phyloP scores from a whole-genome alignment of 2,797 vertebrate genomes.

The Perdix hodgsoniae region DNA sequence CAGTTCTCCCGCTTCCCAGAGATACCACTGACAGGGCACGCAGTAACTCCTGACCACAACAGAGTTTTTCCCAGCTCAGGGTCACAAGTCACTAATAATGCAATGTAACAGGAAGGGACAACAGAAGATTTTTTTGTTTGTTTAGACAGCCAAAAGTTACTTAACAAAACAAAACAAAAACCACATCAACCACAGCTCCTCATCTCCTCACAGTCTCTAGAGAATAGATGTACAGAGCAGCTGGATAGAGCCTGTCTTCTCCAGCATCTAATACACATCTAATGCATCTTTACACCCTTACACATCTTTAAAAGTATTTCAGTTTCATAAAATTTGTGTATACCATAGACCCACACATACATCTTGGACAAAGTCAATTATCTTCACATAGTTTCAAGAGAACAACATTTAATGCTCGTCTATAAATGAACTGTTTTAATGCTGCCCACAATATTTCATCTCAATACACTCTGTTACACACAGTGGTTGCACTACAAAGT shows the following conservation, averaged over 20 bases:
- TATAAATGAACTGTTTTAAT: not conserved
- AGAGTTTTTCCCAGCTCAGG: not conserved
- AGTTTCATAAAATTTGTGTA: not conserved
- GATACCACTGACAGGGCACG: not conserved
- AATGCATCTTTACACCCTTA: not conserved
- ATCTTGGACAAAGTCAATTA: not conserved
- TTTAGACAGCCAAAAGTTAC: not conserved
- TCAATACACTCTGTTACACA: not conserved
- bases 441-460: not conserved
- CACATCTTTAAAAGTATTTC: accelerated
- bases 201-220: not conserved
- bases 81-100: not conserved
- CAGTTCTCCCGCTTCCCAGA: not conserved
- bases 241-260: not conserved
- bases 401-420: not conserved
- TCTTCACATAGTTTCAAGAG: not conserved
- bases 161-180: not conserved
- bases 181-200: accelerated
- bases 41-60: not conserved
- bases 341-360: not conserved
- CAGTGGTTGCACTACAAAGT: not conserved
- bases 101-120: not conserved
- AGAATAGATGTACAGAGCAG: not conserved
- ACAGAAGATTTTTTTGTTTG: not conserved
- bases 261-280: not conserved